Conservation (phyloP, 2,113 vertebrate species). For the Nanorana parkeri region DNA sequence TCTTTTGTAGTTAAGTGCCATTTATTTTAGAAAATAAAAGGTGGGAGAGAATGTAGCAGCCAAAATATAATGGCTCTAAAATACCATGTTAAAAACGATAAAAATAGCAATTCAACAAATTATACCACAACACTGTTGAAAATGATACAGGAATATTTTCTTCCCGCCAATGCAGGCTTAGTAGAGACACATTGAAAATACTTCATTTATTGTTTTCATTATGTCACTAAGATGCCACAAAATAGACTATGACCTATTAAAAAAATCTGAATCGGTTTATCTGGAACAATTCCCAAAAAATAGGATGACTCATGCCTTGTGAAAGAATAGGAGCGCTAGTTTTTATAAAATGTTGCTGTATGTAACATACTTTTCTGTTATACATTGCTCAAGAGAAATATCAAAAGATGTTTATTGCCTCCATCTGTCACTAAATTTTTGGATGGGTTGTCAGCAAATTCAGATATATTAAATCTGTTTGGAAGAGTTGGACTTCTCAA, state of each 20-base stretch:
- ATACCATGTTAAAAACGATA: conserved; percentile 47
- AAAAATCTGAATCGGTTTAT: background rate
- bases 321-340: background rate
- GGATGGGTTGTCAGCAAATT: conserved; percentile 16
- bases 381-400: background rate
- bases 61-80: conserved; percentile 49
- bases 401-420: background rate
- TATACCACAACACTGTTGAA: conserved; percentile 14
- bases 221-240: background rate
- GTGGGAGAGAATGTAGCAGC: background rate
- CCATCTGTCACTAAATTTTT: conserved; percentile 9
- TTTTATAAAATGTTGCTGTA: background rate
- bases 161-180: background rate
- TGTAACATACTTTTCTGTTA: background rate
- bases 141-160: conserved; percentile 23
- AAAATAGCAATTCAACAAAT: conserved; percentile 40
- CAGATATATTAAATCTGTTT: conserved; percentile 9
- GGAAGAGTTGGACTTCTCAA: background rate
- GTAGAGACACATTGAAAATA: background rate
- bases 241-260: background rate
- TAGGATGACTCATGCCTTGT: background rate
- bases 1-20: conserved; percentile 15
- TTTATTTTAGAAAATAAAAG: conserved; percentile 43
- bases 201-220: background rate
- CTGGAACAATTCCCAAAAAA: background rate